Evolutionary conservation across 2,888 invertebrate genomes (phyloP).

Genomic region (Margaritifera margaritifera): DNA sequence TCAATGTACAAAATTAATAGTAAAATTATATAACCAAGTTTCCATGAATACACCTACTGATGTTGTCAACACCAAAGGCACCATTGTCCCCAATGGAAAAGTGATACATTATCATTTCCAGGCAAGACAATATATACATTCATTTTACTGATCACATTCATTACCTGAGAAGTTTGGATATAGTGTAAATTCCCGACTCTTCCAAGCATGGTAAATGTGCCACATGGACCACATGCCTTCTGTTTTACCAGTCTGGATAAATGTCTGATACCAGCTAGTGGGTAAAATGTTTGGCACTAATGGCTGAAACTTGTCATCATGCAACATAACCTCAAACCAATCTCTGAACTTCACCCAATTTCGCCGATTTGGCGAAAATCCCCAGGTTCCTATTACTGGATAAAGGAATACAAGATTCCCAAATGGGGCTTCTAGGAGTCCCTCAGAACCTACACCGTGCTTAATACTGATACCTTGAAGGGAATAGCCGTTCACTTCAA

Average conservation of each 20-base stretch:
- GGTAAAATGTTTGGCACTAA: slow-evolving; percentile 51
- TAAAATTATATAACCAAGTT: too few species aligned
- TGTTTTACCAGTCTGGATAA: slow-evolving; percentile 30
- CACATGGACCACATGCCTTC: slow-evolving; percentile 65
- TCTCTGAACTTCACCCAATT: slow-evolving; percentile 47
- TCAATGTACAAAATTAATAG: too few species aligned
- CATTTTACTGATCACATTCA: slow-evolving; percentile 1
- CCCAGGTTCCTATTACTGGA: slow-evolving; percentile 60
- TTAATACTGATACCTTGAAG: slow-evolving; percentile 48
- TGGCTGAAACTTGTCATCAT: slow-evolving; percentile 43
- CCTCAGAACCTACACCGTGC: slow-evolving; percentile 25
- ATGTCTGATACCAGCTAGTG: slow-evolving; percentile 51
- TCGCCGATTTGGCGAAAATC: slow-evolving; percentile 50
- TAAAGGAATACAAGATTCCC: slow-evolving; percentile 44
- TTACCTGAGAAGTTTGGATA: slow-evolving; percentile 45
- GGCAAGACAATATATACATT: too few species aligned
- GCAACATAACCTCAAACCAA: slow-evolving; percentile 40
- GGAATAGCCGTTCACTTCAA: slow-evolving; percentile 49
- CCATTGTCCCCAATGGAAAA: too few species aligned
- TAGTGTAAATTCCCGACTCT: slow-evolving; percentile 44
- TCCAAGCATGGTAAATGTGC: slow-evolving; percentile 57
- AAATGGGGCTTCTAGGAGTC: slow-evolving; percentile 24
- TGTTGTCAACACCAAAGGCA: too few species aligned
- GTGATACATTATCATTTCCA: too few species aligned
- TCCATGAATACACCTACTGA: too few species aligned